phyloP scores from a whole-genome alignment of 2,113 vertebrate species.

The Orthonyx spaldingii region DNA sequence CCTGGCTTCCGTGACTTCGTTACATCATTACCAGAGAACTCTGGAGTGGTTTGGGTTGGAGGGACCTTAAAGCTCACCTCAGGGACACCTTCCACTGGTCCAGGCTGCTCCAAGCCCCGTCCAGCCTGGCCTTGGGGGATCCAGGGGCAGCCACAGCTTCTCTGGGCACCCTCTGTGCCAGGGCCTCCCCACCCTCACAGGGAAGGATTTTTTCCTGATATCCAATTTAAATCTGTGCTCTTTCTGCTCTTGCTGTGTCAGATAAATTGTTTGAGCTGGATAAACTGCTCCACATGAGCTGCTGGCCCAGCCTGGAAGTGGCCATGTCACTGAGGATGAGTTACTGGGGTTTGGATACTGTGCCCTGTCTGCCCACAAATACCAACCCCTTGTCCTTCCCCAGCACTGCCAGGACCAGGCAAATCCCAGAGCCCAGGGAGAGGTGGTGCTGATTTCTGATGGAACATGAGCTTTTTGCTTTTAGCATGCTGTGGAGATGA shows the following conservation, averaged over 20 bases:
- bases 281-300: fast-evolving
- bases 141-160: background rate
- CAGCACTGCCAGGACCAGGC: background rate
- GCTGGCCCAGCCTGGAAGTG: background rate
- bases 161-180: background rate
- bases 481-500: background rate
- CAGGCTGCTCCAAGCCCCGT: background rate
- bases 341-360: background rate
- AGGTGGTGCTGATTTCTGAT: background rate
- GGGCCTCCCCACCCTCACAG: fast-evolving
- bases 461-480: background rate
- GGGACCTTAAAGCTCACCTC: background rate
- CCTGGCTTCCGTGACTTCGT: background rate
- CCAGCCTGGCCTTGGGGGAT: background rate
- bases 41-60: background rate
- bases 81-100: background rate
- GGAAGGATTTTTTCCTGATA: too few relatives aligned
- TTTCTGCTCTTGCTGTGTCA: background rate
- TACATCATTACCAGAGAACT: background rate
- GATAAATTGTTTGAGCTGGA: background rate
- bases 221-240: background rate
- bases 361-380: background rate
- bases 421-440: background rate
- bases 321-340: fast-evolving
- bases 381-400: background rate